Evolutionary conservation across 2,888 invertebrate genomes (phyloP).

Genomic region (Synanthedon myopaeformis): DNA sequence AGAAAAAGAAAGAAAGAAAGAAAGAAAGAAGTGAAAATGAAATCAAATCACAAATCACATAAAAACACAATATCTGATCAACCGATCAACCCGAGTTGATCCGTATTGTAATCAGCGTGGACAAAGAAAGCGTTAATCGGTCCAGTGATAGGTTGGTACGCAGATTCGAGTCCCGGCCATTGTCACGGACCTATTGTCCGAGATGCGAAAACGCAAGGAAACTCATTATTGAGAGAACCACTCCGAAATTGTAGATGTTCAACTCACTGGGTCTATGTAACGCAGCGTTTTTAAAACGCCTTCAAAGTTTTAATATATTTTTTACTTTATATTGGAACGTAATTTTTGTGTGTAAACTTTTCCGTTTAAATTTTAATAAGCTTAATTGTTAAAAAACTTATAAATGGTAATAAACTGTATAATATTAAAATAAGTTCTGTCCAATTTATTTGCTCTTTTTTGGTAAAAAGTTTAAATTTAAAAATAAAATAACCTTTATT

Average conservation of each 20-base stretch:
- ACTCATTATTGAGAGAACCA: slow-evolving; percentile 35
- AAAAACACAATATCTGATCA: neutral
- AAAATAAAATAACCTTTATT: too few relatives aligned
- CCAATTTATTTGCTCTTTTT: too few relatives aligned
- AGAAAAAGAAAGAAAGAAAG: too few relatives aligned
- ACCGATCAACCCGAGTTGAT: slow-evolving; percentile 1
- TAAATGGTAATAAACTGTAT: too few relatives aligned
- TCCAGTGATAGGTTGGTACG: slow-evolving; percentile 21
- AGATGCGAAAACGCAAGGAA: slow-evolving; percentile 23
- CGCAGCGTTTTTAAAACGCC: slow-evolving; percentile 12
- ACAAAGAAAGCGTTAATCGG: slow-evolving; percentile 45
- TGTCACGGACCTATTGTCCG: slow-evolving; percentile 15
- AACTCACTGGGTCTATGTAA: slow-evolving; percentile 14
- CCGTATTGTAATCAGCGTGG: slow-evolving; percentile 18
- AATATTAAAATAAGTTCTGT: too few relatives aligned
- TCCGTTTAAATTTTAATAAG: too few relatives aligned
- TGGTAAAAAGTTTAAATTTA: too few relatives aligned
- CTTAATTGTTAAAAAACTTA: too few relatives aligned
- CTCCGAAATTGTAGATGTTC: slow-evolving; percentile 13
- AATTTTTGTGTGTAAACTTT: too few relatives aligned
- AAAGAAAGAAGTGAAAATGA: too few relatives aligned
- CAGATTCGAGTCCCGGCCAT: slow-evolving; percentile 25
- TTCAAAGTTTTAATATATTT: neutral
- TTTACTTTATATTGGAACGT: too few relatives aligned
- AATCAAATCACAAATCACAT: neutral